phyloP scores from a whole-genome alignment of 1,140 invertebrate species.

The Neelides sp. region DNA sequence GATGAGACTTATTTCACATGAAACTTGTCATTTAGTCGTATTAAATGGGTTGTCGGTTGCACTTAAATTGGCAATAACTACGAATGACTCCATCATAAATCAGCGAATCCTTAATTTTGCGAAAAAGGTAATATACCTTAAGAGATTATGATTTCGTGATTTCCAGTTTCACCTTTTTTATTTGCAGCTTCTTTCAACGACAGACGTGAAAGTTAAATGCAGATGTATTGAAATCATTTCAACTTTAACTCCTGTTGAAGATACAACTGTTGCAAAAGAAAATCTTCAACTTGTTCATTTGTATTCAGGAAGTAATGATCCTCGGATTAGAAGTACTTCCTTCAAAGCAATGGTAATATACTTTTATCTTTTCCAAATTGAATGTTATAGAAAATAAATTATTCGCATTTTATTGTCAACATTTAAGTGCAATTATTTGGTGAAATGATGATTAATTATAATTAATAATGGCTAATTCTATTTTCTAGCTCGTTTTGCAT shows the following conservation, averaged over 20 bases:
- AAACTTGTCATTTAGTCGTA: conserved; percentile 69
- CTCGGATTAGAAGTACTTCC: conserved; percentile 72
- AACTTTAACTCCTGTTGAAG: conserved; percentile 43
- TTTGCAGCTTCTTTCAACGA: conserved; percentile 52
- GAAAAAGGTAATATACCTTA: conserved; percentile 34
- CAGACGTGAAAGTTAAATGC: conserved; percentile 62
- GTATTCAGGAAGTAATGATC: conserved; percentile 77
- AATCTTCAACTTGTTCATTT: conserved; percentile 56
- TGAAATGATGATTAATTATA: neutral
- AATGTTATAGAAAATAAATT: neutral
- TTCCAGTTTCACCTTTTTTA: conserved; percentile 16
- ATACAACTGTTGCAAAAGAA: conserved; percentile 40
- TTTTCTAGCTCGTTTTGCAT: conserved; percentile 48
- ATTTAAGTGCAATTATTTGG: conserved; percentile 5
- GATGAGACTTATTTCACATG: conserved; percentile 55
- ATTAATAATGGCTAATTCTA: neutral
- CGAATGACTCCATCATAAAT: conserved; percentile 32
- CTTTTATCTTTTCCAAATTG: conserved; percentile 3
- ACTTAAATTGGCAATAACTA: conserved; percentile 45
- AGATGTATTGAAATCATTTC: conserved; percentile 63
- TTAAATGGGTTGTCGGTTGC: conserved; percentile 58
- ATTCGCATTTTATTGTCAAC: conserved; percentile 14
- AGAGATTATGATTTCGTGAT: conserved; percentile 2
- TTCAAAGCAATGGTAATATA: conserved; percentile 64
- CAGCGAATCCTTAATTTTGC: conserved; percentile 36